A percentile compares a stretch with the other conserved stretches of the same genome.
Conservation (phyloP, 2,888 invertebrate species). For the Amphipoea oculea region DNA sequence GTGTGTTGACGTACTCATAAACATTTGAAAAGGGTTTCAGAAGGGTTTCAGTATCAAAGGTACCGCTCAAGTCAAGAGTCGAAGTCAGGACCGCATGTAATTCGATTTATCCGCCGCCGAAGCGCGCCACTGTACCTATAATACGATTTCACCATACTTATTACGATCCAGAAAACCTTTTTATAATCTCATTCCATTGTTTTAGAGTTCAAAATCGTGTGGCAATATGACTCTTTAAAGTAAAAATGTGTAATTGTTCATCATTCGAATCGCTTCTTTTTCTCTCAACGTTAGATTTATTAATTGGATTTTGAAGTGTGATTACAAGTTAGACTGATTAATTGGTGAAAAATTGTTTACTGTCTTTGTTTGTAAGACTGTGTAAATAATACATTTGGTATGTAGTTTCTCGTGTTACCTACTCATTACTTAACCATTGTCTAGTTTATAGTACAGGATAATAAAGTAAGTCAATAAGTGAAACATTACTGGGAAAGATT, state of each 20-base stretch:
- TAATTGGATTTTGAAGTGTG: constrained; percentile 42
- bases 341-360: constrained; percentile 32
- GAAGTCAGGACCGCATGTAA: constrained; percentile 78
- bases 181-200: constrained; percentile 31
- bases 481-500: not conserved
- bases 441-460: not conserved
- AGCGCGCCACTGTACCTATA: constrained; percentile 74
- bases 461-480: not conserved
- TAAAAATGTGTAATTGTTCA: constrained; percentile 23
- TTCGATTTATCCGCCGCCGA: constrained; percentile 76
- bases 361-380: constrained; percentile 12
- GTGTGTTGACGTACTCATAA: constrained; percentile 61
- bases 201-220: constrained; percentile 33
- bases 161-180: constrained; percentile 45
- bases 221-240: not conserved
- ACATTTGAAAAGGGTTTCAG: constrained; percentile 74
- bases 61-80: constrained; percentile 72
- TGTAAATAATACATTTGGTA: constrained; percentile 22
- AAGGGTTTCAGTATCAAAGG: constrained; percentile 78
- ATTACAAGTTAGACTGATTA: constrained; percentile 24
- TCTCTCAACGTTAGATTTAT: constrained; percentile 34
- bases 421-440: not conserved
- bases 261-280: constrained; percentile 23
- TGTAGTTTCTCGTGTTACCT: constrained; percentile 1
- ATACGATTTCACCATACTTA: constrained; percentile 71